Evolutionary conservation across 2,113 vertebrate genomes (phyloP).

Genomic region (Himantopus leucocephalus): DNA sequence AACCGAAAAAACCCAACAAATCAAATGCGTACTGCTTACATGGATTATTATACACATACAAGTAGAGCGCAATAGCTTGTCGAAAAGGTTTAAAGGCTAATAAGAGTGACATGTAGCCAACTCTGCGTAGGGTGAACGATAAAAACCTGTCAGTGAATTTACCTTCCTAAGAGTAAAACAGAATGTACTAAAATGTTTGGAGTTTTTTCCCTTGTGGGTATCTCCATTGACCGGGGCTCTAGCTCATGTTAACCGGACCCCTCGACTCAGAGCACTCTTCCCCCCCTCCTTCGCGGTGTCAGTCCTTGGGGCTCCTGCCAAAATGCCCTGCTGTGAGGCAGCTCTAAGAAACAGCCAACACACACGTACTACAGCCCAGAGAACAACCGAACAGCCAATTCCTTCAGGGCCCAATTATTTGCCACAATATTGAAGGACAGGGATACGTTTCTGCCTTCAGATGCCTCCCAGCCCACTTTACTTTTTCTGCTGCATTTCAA

Average conservation of each 20-base stretch:
- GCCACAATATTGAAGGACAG: conserved; percentile 32
- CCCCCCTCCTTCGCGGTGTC: neutral
- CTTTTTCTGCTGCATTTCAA: conserved; percentile 1
- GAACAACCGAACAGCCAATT: conserved; percentile 2
- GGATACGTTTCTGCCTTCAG: conserved; percentile 11
- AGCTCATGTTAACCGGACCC: neutral
- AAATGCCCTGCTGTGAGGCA: neutral
- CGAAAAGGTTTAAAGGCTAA: neutral
- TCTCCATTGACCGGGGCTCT: neutral
- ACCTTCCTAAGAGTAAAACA: neutral
- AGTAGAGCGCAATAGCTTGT: neutral
- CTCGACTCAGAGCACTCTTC: neutral
- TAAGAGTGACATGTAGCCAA: neutral
- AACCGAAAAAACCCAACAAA: neutral
- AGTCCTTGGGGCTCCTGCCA: conserved; percentile 53
- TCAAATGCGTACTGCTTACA: neutral
- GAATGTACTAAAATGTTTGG: neutral
- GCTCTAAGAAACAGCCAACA: neutral
- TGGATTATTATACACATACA: rapidly evolving
- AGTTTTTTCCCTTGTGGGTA: neutral
- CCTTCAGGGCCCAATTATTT: conserved; percentile 71
- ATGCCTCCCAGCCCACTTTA: conserved; percentile 18
- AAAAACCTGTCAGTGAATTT: neutral
- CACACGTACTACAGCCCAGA: neutral
- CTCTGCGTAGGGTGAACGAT: neutral